Evolutionary conservation across 2,797 vertebrate species (phyloP).

Genomic region (Paedocypris micromegethes): DNA sequence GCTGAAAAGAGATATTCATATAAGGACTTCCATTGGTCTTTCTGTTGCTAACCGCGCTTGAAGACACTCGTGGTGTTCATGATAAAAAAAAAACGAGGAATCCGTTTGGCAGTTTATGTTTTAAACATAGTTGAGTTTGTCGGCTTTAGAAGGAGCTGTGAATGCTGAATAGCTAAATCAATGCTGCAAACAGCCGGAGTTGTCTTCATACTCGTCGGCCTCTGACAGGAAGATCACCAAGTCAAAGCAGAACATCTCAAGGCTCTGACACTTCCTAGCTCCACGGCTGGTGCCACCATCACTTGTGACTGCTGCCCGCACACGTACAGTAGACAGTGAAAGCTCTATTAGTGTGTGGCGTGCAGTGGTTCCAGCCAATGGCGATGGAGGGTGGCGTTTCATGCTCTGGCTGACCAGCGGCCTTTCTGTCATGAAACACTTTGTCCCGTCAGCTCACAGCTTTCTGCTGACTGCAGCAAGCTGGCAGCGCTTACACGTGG

Average conservation of each 20-base stretch:
- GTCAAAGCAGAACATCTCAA: constrained; percentile 28
- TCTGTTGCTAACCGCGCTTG: background rate
- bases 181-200: constrained; percentile 8
- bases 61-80: constrained; percentile 6
- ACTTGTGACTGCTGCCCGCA: constrained; percentile 6
- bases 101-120: constrained; percentile 26
- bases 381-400: constrained; percentile 3
- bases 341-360: constrained; percentile 13
- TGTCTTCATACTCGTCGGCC: constrained; percentile 15
- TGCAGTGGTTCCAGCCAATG: constrained; percentile 16
- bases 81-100: background rate
- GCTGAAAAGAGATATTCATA: too few species aligned
- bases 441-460: constrained; percentile 63
- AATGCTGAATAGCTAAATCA: constrained; percentile 25
- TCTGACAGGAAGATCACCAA: constrained; percentile 20
- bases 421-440: constrained; percentile 51
- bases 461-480: constrained; percentile 60
- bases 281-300: constrained; percentile 8
- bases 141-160: constrained; percentile 13
- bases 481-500: constrained; percentile 51
- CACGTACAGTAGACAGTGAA: constrained; percentile 13
- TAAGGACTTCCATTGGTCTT: background rate
- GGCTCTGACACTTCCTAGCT: constrained; percentile 9
- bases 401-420: constrained; percentile 33
- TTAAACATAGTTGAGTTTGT: constrained; percentile 27